Percentiles rank a stretch among this genome's conserved stretches.
These are phyloP conservation scores for Ceratina japonica DNA, from an alignment of 1,140 invertebrate species.

Conservation along the genomic window DNA sequence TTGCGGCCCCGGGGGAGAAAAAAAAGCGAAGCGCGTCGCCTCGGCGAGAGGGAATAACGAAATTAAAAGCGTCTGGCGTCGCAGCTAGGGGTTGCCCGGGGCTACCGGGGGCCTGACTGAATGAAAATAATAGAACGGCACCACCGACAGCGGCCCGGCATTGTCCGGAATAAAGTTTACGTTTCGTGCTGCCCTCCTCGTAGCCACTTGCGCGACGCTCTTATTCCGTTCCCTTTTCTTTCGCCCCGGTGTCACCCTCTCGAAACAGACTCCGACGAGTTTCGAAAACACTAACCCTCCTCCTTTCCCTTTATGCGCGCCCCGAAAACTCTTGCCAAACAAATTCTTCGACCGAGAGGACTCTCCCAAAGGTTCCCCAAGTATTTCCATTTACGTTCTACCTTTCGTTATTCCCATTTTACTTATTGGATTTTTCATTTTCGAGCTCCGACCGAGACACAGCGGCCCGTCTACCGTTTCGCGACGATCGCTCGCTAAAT, in stretches of 20 bases:
- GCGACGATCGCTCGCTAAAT: too few species aligned
- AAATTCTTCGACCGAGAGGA: too few species aligned
- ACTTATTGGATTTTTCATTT: not conserved
- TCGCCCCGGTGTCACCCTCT: slow-evolving; percentile 9
- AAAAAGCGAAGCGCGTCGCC: slow-evolving; percentile 20
- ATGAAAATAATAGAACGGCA: slow-evolving; percentile 77
- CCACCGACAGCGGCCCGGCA: slow-evolving; percentile 58
- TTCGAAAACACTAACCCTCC: too few species aligned
- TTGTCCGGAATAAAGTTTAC: slow-evolving; percentile 76
- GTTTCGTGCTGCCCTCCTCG: slow-evolving; percentile 57
- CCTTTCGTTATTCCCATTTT: slow-evolving; percentile 5
- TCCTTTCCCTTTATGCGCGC: too few species aligned
- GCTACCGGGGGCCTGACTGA: slow-evolving; percentile 54
- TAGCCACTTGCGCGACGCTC: slow-evolving; percentile 29
- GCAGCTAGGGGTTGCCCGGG: slow-evolving; percentile 51
- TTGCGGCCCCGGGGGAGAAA: not conserved
- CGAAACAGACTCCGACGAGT: not conserved
- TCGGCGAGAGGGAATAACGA: slow-evolving; percentile 46
- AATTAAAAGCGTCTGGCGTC: slow-evolving; percentile 70
- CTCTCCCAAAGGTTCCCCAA: too few species aligned
- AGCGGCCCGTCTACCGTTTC: too few species aligned
- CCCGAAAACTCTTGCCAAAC: too few species aligned
- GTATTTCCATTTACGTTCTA: not conserved
- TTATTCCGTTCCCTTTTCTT: slow-evolving; percentile 11
- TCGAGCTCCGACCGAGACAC: too few species aligned